phyloP scores from a whole-genome alignment of 2,113 vertebrate genomes.

The Caretta caretta region DNA sequence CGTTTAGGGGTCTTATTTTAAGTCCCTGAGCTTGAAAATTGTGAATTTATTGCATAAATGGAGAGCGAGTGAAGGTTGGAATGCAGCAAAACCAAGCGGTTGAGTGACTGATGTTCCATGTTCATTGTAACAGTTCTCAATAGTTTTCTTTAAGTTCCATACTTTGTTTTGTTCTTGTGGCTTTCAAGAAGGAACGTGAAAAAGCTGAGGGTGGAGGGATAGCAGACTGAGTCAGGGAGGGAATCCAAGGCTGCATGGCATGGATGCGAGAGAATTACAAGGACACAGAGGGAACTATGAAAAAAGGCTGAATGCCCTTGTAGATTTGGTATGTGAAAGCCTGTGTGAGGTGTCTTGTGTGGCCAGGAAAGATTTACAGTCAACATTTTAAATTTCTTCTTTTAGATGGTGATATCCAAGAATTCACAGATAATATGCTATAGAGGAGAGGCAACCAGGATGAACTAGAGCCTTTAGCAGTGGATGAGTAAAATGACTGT shows the following conservation, averaged over 20 bases:
- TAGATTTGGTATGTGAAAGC: neutral
- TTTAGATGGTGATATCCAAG: neutral
- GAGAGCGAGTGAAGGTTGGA: neutral
- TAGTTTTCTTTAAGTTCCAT: neutral
- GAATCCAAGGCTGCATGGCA: neutral
- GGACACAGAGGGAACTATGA: neutral
- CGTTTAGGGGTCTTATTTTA: neutral
- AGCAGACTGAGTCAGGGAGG: accelerated
- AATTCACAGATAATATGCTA: neutral
- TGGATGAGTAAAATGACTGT: neutral
- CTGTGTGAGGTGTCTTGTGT: neutral
- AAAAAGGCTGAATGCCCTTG: neutral
- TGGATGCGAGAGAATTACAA: neutral
- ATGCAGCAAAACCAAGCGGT: neutral
- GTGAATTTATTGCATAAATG: neutral
- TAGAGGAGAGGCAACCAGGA: neutral
- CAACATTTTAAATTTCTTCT: neutral
- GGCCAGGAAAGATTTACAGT: neutral
- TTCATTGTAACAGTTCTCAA: neutral
- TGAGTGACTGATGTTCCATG: neutral
- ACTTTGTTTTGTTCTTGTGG: neutral
- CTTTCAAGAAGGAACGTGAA: neutral
- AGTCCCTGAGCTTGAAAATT: neutral
- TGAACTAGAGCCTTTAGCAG: neutral
- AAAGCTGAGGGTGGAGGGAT: neutral